Base-by-base conservation (phyloP, 2,888 invertebrate genomes). In the Heteromyza rotundicornis region DNA sequence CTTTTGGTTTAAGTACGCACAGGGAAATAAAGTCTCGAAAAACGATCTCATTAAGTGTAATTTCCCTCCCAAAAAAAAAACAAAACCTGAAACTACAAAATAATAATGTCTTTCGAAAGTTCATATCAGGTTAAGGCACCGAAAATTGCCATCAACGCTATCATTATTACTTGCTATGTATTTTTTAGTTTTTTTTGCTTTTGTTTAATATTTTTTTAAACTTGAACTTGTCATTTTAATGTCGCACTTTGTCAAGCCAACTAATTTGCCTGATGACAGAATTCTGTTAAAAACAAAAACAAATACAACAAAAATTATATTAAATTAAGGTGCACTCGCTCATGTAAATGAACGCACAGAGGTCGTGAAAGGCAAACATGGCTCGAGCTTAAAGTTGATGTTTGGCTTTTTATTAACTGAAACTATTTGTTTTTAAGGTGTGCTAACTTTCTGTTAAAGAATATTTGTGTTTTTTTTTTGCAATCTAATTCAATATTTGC, bases 211-310 rank as follows among this genome's bases (percentile, higher is more conserved):
- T 22, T 36, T 12, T 54, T 54, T 2, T 36, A 47, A 47, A 47
- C 47, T 47, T 47, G 47, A 47, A 47, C 47, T 47, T 47, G 47
- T 47, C 47, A 47, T 47, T 17, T 19, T 3, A 19, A 19, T 47
- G 20, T 53, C 19, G 53, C 52, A 27, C 35, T 47, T 47, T 47
- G 20, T 20, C 8, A 47, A 19, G 14, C 47, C 47, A 47, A 47
- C 47, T 47, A 47, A 47, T 47, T 47, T 47, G 19, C 2, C 47
- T 19, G 19, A 19, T 47, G 10, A 14, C 27, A 27, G 10, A 27
- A 7, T 27, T 27, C 7, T 40, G 40, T 7, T 8, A 40, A 40
- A 40, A 40, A 40, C 5, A n/a, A n/a, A 40, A n/a, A n/a, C 8
- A 40, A 40, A 40, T 40, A 40, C 10, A 40, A 40, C 40, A 40